Percentiles rank a stretch among this genome's conserved stretches.
phyloP scores from a whole-genome alignment of 64 coral and sea anemone genomes.

The Hydrozoanthus tunicans region DNA sequence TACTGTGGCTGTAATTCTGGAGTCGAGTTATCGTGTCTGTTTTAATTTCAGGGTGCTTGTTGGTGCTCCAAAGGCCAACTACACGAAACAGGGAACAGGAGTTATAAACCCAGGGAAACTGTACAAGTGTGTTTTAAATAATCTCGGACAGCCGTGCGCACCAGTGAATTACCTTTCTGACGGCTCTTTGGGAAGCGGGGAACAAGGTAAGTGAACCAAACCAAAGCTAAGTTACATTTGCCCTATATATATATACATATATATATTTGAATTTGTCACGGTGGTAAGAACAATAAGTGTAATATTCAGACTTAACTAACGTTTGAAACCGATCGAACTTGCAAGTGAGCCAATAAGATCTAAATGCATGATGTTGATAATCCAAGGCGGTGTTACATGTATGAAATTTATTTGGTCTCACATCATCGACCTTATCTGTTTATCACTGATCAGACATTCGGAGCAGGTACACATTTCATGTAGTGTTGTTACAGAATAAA shows the following conservation, averaged over 20 bases:
- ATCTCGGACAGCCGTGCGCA: not conserved
- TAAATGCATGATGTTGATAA: conserved; percentile 33
- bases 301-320: not conserved
- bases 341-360: conserved; percentile 23
- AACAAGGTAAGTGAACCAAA: not conserved
- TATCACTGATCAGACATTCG: not conserved
- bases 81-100: conserved; percentile 1
- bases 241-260: too few relatives aligned
- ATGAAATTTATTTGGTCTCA: conserved; percentile 27
- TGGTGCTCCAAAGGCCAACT: conserved; percentile 55
- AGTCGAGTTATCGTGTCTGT: conserved; percentile 24
- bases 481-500: conserved; percentile 28
- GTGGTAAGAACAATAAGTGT: not conserved
- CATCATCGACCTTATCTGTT: conserved; percentile 41
- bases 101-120: conserved; percentile 44
- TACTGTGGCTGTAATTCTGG: conserved; percentile 39
- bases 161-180: not conserved
- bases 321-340: conserved; percentile 7
- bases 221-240: not conserved
- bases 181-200: not conserved
- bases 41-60: conserved; percentile 49
- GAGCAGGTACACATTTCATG: not conserved
- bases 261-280: conserved; percentile 24
- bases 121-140: not conserved
- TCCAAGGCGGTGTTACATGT: conserved; percentile 26